Percentiles rank a stretch among this genome's conserved stretches.
These are phyloP conservation scores for Drosophila ezoana DNA, from an alignment of 2,888 invertebrate genomes.

Conservation along the genomic window DNA sequence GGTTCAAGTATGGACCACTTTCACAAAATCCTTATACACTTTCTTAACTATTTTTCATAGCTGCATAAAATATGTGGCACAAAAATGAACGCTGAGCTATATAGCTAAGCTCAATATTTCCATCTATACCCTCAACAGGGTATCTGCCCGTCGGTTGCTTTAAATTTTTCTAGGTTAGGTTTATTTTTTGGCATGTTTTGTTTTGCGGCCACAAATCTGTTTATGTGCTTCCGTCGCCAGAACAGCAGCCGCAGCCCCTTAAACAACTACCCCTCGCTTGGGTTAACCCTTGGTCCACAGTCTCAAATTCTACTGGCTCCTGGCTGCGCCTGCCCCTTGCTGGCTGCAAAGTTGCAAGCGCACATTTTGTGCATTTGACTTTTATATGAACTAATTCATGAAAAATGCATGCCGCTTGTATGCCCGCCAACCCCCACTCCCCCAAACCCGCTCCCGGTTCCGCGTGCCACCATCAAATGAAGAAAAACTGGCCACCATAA, in stretches of 20 bases:
- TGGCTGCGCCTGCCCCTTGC: background rate
- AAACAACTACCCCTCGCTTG: conserved; percentile 21
- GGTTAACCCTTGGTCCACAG: conserved; percentile 20
- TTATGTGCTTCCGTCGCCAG: conserved; percentile 50
- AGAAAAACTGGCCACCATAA: conserved; percentile 77
- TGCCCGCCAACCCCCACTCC: background rate
- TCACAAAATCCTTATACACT: too few species aligned
- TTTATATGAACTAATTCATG: conserved; percentile 80
- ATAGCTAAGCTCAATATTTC: background rate
- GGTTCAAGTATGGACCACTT: too few species aligned
- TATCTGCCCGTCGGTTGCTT: background rate
- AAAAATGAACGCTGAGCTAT: too few species aligned
- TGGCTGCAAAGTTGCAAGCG: conserved; percentile 33
- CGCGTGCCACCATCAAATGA: conserved; percentile 57
- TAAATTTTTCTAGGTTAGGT: conserved; percentile 3
- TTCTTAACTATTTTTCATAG: too few species aligned
- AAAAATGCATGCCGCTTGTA: conserved; percentile 68
- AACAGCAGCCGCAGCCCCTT: conserved; percentile 6
- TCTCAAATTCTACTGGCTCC: background rate
- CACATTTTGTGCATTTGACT: conserved; percentile 73
- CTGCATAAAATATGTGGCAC: too few species aligned
- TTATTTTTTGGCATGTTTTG: conserved; percentile 39
- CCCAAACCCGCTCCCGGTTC: conserved; percentile 15
- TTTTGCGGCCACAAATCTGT: conserved; percentile 70
- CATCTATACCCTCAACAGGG: background rate